These are phyloP conservation scores for Globia sparganii DNA, from an alignment of 2,888 invertebrate genomes.

Conservation along the genomic window DNA sequence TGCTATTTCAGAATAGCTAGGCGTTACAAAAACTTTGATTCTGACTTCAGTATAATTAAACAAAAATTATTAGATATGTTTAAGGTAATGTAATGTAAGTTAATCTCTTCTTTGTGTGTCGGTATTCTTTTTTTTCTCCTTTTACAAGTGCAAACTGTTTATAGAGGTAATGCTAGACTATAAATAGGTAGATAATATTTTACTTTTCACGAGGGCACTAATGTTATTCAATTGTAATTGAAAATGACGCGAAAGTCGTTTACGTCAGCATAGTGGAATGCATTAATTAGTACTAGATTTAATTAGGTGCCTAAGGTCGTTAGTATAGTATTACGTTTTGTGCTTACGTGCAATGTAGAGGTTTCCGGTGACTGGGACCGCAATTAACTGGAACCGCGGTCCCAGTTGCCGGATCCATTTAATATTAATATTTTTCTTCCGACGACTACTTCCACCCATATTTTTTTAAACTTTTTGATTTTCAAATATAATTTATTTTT, in stretches of 20 bases:
- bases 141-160: background rate
- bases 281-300: background rate
- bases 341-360: background rate
- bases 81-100: too few species aligned
- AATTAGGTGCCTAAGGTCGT: background rate
- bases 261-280: background rate
- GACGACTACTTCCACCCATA: too few species aligned
- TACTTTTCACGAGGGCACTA: background rate
- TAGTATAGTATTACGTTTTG: background rate
- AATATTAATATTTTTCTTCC: too few species aligned
- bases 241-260: background rate
- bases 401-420: too few species aligned
- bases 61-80: too few species aligned
- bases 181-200: background rate
- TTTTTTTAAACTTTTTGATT: too few species aligned
- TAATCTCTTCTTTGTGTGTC: background rate
- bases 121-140: background rate
- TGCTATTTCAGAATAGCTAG: conserved; percentile 33
- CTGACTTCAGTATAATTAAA: background rate
- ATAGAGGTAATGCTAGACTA: background rate
- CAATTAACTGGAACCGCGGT: too few species aligned
- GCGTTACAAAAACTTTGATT: conserved; percentile 7
- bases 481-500: too few species aligned
- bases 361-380: too few species aligned
- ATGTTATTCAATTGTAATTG: background rate